These are phyloP conservation scores for Sylvilagus bachmani DNA, from an alignment of 2,113 vertebrate genomes.

Conservation along the genomic window DNA sequence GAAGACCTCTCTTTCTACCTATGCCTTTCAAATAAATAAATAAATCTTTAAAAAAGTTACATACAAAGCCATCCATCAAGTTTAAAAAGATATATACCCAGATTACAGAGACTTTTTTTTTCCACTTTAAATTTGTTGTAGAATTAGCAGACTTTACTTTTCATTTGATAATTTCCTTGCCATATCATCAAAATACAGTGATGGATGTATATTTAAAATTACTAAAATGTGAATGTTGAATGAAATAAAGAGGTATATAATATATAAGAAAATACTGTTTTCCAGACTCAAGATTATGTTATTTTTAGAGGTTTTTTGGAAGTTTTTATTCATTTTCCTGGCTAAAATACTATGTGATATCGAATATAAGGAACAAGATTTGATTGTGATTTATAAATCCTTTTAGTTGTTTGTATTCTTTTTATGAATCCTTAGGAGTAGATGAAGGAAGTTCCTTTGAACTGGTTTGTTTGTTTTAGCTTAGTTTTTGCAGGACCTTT, in stretches of 20 bases:
- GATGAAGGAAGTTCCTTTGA: conserved; percentile 28
- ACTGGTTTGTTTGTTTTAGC: neutral
- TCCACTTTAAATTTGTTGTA: conserved; percentile 71
- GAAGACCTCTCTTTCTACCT: too few species aligned
- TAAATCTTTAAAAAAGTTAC: neutral
- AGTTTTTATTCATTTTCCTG: neutral
- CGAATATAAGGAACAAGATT: conserved; percentile 64
- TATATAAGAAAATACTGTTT: conserved; percentile 74
- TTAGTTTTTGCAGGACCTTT: neutral
- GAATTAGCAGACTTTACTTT: conserved; percentile 70
- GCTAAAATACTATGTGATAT: neutral
- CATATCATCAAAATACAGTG: conserved; percentile 65
- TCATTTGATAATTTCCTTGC: conserved; percentile 80
- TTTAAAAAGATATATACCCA: conserved; percentile 44
- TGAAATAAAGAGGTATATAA: conserved; percentile 61
- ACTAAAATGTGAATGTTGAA: conserved; percentile 56
- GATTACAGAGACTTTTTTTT: conserved; percentile 36
- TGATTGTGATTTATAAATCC: conserved; percentile 47
- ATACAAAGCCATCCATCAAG: conserved; percentile 19
- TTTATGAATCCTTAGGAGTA: conserved; percentile 59
- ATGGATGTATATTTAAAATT: conserved; percentile 76
- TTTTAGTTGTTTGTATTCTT: neutral
- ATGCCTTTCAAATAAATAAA: neutral
- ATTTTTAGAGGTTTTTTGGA: conserved; percentile 74
- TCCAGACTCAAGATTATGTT: conserved; percentile 22